phyloP scores from a whole-genome alignment of 1,140 invertebrate species.

The Saccostrea cuccullata region DNA sequence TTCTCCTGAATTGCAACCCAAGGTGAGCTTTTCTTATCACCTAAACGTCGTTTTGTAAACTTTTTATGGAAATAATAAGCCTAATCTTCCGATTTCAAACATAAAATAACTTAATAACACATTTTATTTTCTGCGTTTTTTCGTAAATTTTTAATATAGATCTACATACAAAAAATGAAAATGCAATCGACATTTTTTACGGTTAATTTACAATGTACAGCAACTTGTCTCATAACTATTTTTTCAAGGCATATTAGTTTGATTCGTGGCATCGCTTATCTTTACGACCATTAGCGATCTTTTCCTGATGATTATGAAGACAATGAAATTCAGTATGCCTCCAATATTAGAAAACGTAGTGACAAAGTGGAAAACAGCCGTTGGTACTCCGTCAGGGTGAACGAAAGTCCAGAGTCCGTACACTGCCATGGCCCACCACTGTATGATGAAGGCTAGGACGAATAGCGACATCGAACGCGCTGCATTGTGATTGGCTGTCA shows the following conservation, averaged over 20 bases:
- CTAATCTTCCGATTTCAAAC: no score
- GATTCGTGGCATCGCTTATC: not conserved
- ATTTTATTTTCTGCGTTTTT: no score
- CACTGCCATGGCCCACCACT: constrained; percentile 52
- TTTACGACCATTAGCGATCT: constrained; percentile 25
- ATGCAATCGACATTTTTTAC: no score
- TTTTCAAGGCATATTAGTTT: not conserved
- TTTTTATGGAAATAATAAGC: no score
- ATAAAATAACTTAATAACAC: no score
- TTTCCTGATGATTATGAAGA: constrained; percentile 53
- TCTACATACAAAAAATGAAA: no score
- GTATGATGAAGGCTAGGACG: constrained; percentile 44
- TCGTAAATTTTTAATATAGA: no score
- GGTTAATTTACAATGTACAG: no score
- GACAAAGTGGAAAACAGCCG: constrained; percentile 50
- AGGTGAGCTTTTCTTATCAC: no score
- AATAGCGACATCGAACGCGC: constrained; percentile 52
- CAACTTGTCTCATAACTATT: not conserved
- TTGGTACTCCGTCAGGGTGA: constrained; percentile 32
- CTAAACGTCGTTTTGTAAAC: no score
- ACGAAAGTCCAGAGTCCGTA: constrained; percentile 47
- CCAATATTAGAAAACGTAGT: constrained; percentile 55
- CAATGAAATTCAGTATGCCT: constrained; percentile 48
- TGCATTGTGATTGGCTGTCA: constrained; percentile 46
- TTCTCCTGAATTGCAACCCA: no score